Evolutionary conservation across 92 coral and sea anemone genomes (phyloP), one percentile per base, ranked within the genome.

Genomic region (Siderastrea siderea): DNA sequence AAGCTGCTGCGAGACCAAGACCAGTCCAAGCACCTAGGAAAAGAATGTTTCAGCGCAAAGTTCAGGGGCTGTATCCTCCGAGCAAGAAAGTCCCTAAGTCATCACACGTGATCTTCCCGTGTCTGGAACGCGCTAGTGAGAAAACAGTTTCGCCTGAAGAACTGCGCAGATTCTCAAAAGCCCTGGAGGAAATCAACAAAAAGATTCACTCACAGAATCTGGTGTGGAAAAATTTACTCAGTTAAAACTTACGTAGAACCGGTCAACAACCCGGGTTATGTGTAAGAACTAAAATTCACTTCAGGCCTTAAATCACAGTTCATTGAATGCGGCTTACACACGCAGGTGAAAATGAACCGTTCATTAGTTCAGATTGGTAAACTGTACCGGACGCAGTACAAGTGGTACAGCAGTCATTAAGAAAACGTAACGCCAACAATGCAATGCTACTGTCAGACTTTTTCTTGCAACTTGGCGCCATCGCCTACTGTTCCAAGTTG

Each of bases 141-240:
- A 88, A 68, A 47, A 54, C 51, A 4, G 84, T 84, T 59, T 85
- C 89, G 52, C 85, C 92, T 8, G 92, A 89, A 86, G 72, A 72
- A 10, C 66, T 70, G 12, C 68, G 57, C 57, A 71, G 93, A 57
- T 38, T 90, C 46, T 81, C 93, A 5, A 78, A 79, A 26, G 93
- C 93, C 43, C 77, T 90, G 77, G 86, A 74, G 17, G 90, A 84
- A 60, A 90, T 90, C 82, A 90, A 90, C 93, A 85, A 76, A 72
- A 90, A 86, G 82, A 79, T 90, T 55, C 82, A 58, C 75, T 74
- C 86, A 13, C 93, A 90, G 68, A 90, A 79, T 58, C 19, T 90
- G 72, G 61, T 90, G 75, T 90, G 93, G 93, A 80, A 58, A 84
- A 72, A 57, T 43, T 90, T 90, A 16, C 43, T 74, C 63, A 74